phyloP scores from a whole-genome alignment of 2,113 vertebrate genomes.

The Leptodactylus fuscus region DNA sequence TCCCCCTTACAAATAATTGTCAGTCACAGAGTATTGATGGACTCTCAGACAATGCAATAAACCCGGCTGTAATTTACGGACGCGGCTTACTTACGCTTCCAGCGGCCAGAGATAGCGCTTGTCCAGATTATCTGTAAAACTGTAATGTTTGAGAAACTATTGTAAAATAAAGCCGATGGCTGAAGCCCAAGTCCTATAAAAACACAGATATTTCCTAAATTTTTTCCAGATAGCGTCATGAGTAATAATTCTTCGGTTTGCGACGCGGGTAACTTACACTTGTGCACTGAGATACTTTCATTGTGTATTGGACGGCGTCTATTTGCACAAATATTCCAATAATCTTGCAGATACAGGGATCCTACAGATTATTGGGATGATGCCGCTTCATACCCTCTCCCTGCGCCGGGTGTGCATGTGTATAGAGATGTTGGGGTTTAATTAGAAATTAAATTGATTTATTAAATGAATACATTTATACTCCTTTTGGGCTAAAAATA shows the following conservation, averaged over 20 bases:
- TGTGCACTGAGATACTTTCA: no score
- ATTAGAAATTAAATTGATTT: no score
- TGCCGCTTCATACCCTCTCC: no score
- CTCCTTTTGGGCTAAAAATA: no score
- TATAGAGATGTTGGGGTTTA: no score
- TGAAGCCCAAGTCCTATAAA: conserved; percentile 29
- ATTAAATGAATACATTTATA: no score
- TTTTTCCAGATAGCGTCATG: conserved; percentile 40
- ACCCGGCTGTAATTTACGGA: not conserved
- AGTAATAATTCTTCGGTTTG: conserved; percentile 8
- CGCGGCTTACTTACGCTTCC: not conserved
- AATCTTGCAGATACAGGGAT: no score
- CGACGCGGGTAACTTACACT: not conserved
- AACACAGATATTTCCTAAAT: conserved; percentile 35
- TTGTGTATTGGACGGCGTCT: no score
- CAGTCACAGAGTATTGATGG: not conserved
- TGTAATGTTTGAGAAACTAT: conserved; percentile 25
- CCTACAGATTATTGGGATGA: no score
- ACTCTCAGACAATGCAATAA: not conserved
- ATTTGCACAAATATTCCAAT: no score
- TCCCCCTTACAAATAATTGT: conserved; percentile 12
- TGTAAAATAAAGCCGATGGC: conserved; percentile 38
- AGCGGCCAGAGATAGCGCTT: not conserved
- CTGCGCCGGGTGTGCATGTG: no score
- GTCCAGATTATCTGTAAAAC: conserved; percentile 24